Percentiles rank a stretch among this genome's conserved stretches.
phyloP scores from a whole-genome alignment of 2,797 vertebrate genomes.

The Euthynnus affinis region DNA sequence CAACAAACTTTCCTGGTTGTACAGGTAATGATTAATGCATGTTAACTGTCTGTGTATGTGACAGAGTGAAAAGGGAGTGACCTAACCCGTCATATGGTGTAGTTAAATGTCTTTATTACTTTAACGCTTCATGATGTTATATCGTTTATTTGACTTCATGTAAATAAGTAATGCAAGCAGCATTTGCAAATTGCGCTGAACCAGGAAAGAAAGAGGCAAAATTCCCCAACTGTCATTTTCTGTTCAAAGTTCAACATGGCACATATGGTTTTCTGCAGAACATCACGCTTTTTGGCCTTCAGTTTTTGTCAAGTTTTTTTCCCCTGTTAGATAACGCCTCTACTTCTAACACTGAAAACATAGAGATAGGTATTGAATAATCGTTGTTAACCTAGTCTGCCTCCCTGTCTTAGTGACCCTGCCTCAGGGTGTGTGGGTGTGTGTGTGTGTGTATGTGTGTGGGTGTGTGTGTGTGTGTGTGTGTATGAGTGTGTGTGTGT shows the following conservation, averaged over 20 bases:
- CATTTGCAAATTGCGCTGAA: not conserved
- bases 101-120: not conserved
- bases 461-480: too few species aligned
- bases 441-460: constrained; percentile 32
- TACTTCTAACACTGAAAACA: constrained; percentile 40
- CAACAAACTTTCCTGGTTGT: constrained; percentile 32
- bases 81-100: not conserved
- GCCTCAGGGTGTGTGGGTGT: constrained; percentile 47
- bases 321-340: constrained; percentile 51
- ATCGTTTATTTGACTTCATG: constrained; percentile 3
- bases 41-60: not conserved
- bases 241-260: not conserved
- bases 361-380: constrained; percentile 64
- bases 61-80: not conserved
- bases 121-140: not conserved
- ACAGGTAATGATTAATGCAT: constrained; percentile 26
- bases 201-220: not conserved
- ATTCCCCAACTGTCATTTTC: not conserved
- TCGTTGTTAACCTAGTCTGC: constrained; percentile 69
- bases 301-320: not conserved
- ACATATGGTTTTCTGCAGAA: not conserved
- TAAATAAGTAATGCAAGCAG: not conserved
- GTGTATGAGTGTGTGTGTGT: too few species aligned
- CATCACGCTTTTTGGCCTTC: not conserved
- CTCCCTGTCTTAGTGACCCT: constrained; percentile 55